Evolutionary conservation across 1,140 invertebrate genomes (phyloP).

Genomic region (Drosophila parabipectinata): DNA sequence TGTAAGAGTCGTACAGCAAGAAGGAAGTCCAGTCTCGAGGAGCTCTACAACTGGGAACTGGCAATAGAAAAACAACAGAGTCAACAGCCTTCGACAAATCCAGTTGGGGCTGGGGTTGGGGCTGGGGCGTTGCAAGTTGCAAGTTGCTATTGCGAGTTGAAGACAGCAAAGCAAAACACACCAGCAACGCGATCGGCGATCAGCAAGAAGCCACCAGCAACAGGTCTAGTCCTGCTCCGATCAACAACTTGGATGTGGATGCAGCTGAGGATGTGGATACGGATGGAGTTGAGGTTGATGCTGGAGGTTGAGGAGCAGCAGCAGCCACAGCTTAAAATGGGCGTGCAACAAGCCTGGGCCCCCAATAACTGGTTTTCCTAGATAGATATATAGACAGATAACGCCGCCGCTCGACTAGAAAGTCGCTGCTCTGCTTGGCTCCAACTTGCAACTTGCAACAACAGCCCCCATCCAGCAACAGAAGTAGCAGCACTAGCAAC

Average conservation of each 20-base stretch:
- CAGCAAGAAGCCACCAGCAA: constrained; percentile 46
- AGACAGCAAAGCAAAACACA: constrained; percentile 31
- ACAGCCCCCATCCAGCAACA: constrained; percentile 11
- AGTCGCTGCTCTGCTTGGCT: constrained; percentile 45
- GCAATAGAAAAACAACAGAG: constrained; percentile 78
- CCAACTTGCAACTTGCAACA: constrained; percentile 27
- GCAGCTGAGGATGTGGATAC: constrained; percentile 12
- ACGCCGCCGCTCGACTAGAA: constrained; percentile 37
- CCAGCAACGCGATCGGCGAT: constrained; percentile 20
- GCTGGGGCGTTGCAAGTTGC: constrained; percentile 19
- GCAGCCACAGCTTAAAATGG: constrained; percentile 39
- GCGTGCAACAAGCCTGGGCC: constrained; percentile 74
- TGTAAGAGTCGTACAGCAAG: constrained; percentile 30
- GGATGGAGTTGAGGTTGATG: background rate
- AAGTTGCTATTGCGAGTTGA: constrained; percentile 20
- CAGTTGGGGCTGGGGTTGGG: constrained; percentile 10
- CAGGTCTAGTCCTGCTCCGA: constrained; percentile 75
- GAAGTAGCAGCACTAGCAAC: constrained; percentile 25
- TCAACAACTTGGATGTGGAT: constrained; percentile 32
- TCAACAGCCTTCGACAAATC: constrained; percentile 69
- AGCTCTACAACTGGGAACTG: constrained; percentile 15
- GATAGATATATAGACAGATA: constrained; percentile 77
- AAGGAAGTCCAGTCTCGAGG: constrained; percentile 60
- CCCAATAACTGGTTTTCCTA: constrained; percentile 78
- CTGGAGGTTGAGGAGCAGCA: constrained; percentile 10